Evolutionary conservation across 2,888 invertebrate species (phyloP).

Genomic region (Halictus ligatus): DNA sequence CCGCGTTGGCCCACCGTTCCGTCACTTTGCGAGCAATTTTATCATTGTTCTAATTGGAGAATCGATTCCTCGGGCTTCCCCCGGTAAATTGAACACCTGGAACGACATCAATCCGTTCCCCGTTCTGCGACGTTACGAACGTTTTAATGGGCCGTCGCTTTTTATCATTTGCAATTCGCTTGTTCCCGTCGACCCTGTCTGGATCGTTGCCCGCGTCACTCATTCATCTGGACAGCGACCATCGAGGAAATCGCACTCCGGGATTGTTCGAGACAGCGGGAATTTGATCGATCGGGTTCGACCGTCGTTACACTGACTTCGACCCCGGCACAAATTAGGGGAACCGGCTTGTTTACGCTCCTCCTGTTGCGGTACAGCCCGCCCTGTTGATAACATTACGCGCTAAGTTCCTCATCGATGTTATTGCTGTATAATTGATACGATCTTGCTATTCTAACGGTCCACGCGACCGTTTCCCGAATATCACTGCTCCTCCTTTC

Average conservation of each 20-base stretch:
- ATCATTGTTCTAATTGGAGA: conserved; percentile 1
- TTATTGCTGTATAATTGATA: conserved; percentile 15
- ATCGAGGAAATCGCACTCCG: not conserved
- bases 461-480: not conserved
- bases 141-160: conserved; percentile 4
- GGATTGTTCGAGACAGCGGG: not conserved
- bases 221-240: conserved; percentile 13
- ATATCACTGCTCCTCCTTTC: not conserved
- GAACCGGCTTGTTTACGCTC: not conserved
- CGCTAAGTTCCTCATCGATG: not conserved
- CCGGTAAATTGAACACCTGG: not conserved
- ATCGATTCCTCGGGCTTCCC: not conserved
- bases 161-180: conserved; percentile 7
- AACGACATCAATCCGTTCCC: not conserved
- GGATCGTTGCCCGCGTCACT: not conserved
- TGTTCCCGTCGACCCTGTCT: not conserved
- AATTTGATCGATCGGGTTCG: conserved; percentile 18
- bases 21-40: not conserved
- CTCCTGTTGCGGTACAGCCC: not conserved
- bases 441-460: not conserved
- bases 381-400: not conserved
- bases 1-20: too few species aligned
- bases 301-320: conserved; percentile 5
- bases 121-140: not conserved
- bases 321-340: not conserved